Percentiles rank a stretch among this genome's conserved stretches.
Evolutionary conservation across 2,113 vertebrate species (phyloP).

Genomic region (Pseudopodoces humilis): DNA sequence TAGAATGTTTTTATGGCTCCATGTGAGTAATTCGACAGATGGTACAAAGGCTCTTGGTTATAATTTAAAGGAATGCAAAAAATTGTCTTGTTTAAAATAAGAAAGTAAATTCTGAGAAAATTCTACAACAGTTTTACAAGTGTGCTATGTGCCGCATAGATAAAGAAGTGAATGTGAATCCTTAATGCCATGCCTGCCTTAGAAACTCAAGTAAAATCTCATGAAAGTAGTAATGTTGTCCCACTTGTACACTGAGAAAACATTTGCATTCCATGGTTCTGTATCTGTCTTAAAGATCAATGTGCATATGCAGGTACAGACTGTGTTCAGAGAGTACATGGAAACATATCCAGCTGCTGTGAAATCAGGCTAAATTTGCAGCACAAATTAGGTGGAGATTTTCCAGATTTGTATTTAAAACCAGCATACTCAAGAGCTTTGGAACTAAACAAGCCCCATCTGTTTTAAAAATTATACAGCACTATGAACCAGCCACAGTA

Average conservation of each 20-base stretch:
- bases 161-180: neutral
- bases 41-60: conserved; percentile 30
- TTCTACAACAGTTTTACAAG: neutral
- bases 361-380: neutral
- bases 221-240: neutral
- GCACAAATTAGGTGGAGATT: conserved; percentile 40
- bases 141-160: neutral
- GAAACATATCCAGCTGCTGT: conserved; percentile 15
- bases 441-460: conserved; percentile 47
- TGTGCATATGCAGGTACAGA: neutral
- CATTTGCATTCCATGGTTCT: neutral
- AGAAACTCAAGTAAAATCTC: neutral
- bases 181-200: neutral
- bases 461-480: conserved; percentile 33
- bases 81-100: conserved; percentile 11
- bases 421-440: conserved; percentile 8
- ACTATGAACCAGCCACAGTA: neutral
- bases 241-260: neutral
- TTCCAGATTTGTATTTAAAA: conserved; percentile 47
- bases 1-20: conserved; percentile 25
- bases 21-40: conserved; percentile 40
- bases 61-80: neutral
- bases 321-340: accelerated
- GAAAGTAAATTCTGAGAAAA: neutral
- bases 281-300: neutral